A percentile compares a stretch with the other conserved stretches of the same genome.
Conservation (phyloP, 2,113 vertebrate species). For the Xenopus borealis region DNA sequence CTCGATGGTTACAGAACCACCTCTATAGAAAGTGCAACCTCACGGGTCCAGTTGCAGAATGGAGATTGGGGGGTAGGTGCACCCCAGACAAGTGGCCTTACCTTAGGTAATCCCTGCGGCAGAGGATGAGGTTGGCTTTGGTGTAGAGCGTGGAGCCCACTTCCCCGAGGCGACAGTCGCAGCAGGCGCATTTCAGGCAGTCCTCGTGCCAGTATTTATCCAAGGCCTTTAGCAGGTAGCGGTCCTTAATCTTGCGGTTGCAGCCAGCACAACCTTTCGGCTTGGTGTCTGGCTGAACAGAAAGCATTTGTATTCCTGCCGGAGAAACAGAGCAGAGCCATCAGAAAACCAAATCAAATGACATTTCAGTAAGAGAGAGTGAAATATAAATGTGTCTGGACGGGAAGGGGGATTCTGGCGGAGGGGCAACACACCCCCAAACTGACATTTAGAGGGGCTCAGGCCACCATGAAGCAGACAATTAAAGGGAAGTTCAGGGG, state of each 20-base stretch:
- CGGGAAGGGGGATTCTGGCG: too few species aligned
- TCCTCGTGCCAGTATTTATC: slow-evolving; percentile 99
- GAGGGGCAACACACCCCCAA: too few species aligned
- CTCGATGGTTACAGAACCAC: too few species aligned
- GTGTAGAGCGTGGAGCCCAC: slow-evolving; percentile 98
- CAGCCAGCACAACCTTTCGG: slow-evolving; percentile 99
- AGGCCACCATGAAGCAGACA: too few species aligned
- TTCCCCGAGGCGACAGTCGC: slow-evolving; percentile 93
- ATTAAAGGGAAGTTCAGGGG: too few species aligned
- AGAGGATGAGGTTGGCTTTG: slow-evolving; percentile 98
- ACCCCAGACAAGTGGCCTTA: too few species aligned
- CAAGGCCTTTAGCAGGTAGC: slow-evolving; percentile 93
- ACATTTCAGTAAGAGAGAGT: neutral
- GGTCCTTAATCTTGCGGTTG: slow-evolving; percentile 98
- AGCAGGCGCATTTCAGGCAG: slow-evolving; percentile 97
- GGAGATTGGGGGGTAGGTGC: too few species aligned
- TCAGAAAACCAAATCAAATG: neutral
- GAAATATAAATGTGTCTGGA: too few species aligned
- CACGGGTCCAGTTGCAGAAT: too few species aligned
- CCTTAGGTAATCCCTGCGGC: slow-evolving; percentile 95
- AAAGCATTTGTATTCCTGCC: slow-evolving; percentile 99
- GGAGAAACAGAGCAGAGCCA: slow-evolving; percentile 28
- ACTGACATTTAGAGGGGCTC: too few species aligned
- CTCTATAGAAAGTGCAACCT: too few species aligned
- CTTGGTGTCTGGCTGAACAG: slow-evolving; percentile 99